Base-by-base conservation (phyloP, 2,888 invertebrate species). In the Lepas anatifera region DNA sequence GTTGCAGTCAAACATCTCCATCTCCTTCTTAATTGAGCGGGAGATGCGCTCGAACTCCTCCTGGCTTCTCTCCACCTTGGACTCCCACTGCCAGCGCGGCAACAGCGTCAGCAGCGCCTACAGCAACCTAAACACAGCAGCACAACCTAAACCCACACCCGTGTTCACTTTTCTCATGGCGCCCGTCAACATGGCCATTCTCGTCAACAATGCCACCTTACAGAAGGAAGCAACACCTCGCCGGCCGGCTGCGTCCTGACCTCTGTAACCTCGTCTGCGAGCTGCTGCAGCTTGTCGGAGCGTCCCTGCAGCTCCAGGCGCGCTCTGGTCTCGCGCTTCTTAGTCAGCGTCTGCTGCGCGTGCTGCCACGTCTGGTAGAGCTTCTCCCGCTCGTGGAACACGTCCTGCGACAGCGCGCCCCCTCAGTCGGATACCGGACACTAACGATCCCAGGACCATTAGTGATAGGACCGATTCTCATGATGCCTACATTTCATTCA, bases 331-430 rank as follows among this genome's bases (percentile, higher is more conserved):
- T 99, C 98, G 70, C 97, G 86, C 77, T 97, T 90, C 79, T 95
- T 95, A 27, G 90, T 93, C 73, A 99, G 81, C 82, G 90, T 93
- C 83, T 92, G 88, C 80, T 97, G 95, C 41, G 97, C 92, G 79
- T 95, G 94, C 79, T 99, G 96, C 95, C 98, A 98, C 77, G 90
- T 91, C 81, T 98, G 97, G 82, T 95, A 97, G 25, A 92, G 88
- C 84, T 92, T 87, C 3, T 87, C 87, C 69, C 89, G 81, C 76
- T 89, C 87, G 76, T 84, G 85, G 76, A 89, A 87, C n/a, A 86
- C 85, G 73, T 86, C 86, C 86, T 87, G 77, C 1, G n/a, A n/a
- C n/a, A n/a, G n/a, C n/a, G n/a, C n/a, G n/a, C n/a, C n/a, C n/a
- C n/a, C n/a, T n/a, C n/a, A n/a, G n/a, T n/a, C n/a, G n/a, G n/a